Percentiles rank a stretch among this genome's conserved stretches.
phyloP scores from a whole-genome alignment of 1,140 invertebrate genomes.

The Brevipalpus yothersi region DNA sequence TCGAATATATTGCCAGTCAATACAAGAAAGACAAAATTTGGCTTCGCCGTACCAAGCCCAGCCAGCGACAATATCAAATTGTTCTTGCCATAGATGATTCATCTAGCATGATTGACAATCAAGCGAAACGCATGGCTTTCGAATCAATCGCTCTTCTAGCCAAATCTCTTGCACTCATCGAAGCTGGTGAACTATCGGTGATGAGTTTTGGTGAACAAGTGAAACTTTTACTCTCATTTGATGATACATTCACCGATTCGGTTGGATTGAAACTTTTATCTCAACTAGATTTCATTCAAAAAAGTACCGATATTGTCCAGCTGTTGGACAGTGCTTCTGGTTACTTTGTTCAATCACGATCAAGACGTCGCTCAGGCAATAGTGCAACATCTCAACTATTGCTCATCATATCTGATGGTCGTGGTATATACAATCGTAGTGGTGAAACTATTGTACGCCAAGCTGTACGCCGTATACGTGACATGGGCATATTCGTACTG shows the following conservation, averaged over 20 bases:
- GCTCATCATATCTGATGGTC: conserved; percentile 77
- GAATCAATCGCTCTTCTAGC: conserved; percentile 80
- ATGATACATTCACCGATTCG: conserved; percentile 54
- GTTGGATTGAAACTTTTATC: conserved; percentile 34
- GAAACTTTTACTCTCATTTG: conserved; percentile 48
- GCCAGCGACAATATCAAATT: conserved; percentile 88
- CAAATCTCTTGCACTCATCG: conserved; percentile 58
- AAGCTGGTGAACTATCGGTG: conserved; percentile 71
- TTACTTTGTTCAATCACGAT: conserved; percentile 18
- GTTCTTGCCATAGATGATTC: conserved; percentile 92
- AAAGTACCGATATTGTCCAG: conserved; percentile 48
- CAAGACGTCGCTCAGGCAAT: not conserved
- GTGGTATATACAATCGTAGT: conserved; percentile 60
- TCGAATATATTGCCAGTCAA: conserved; percentile 93
- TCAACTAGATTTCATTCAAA: conserved; percentile 51
- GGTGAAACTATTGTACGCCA: conserved; percentile 45
- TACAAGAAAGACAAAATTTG: conserved; percentile 99
- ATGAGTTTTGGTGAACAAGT: conserved; percentile 75
- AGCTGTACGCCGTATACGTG: conserved; percentile 49
- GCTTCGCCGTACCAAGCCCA: conserved; percentile 80
- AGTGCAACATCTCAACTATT: conserved; percentile 58
- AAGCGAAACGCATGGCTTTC: conserved; percentile 44
- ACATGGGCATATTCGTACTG: conserved; percentile 65
- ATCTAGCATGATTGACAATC: conserved; percentile 33
- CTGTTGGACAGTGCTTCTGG: conserved; percentile 41